Base-by-base conservation (phyloP, 1,140 invertebrate genomes). In the Arion vulgaris region DNA sequence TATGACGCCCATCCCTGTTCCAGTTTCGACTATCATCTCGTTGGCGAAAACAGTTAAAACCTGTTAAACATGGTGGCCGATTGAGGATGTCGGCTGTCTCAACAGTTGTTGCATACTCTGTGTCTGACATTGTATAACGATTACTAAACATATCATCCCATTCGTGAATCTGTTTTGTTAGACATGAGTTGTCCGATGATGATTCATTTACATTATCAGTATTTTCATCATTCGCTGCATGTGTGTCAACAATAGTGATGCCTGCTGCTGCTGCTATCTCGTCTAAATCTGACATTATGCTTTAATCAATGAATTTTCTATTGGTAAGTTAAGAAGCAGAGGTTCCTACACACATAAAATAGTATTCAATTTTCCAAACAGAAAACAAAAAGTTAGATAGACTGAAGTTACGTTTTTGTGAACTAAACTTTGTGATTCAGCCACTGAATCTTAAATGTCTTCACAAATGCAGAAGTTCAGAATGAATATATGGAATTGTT, bases 201-300 rank as follows among this genome's bases (percentile, higher is more conserved):
- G 1, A 4, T 13, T 57, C 28, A 32, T 19, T 41, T 1, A 34
- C 28, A n/a, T 39, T 36, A 4, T 78, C 32, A 66, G 51, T 28
- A 11, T 78, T 7, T 39, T n/a, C 57, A 69, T 39, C 66, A 45
- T 79, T 38, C 26, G 38, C 62, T 5, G 62, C 4, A n/a, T 32
- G n/a, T 7, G 4, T 28, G 17, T 71, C 78, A 69, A 80, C 39
- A 32, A 80, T 71, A 34, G 39, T 34, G 49, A 80, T 80, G 11
- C 45, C 39, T 26, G 68, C 78, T 26, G 51, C 78, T n/a, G 78
- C 78, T 36, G 78, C 78, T 71, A 80, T 69, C 23, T 80, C 78
- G 1, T 7, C 62, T 71, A 80, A 71, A n/a, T 80, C 78, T 41
- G 78, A 23, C 66, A 80, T 71, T 19, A 41, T 73, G n/a, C 28